Conservation (phyloP, 2,797 vertebrate species). For the Chelon auratus region DNA sequence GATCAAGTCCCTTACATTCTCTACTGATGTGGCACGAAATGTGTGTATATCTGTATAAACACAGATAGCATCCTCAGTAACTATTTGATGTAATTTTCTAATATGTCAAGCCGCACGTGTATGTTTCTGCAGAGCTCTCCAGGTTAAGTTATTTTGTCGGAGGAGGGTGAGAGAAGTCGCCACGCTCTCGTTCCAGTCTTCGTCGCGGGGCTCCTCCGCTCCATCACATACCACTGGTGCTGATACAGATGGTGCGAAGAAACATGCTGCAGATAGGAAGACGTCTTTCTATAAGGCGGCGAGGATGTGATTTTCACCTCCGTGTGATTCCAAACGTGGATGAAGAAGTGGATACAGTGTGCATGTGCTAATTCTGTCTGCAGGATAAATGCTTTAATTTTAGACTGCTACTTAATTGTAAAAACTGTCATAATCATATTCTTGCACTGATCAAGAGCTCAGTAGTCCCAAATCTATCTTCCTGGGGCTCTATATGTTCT, state of each 20-base stretch:
- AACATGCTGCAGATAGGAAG: constrained; percentile 32
- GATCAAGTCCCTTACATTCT: constrained; percentile 25
- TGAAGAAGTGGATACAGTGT: background rate
- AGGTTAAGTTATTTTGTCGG: constrained; percentile 9
- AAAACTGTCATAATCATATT: background rate
- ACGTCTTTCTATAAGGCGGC: background rate
- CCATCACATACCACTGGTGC: constrained; percentile 38
- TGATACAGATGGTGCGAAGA: constrained; percentile 54
- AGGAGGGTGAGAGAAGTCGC: constrained; percentile 21
- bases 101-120: background rate
- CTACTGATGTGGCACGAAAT: no score
- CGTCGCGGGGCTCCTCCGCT: constrained; percentile 43
- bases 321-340: background rate
- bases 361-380: background rate
- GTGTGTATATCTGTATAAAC: no score
- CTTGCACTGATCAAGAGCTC: background rate
- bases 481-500: no score
- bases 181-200: constrained; percentile 50
- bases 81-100: constrained; percentile 30
- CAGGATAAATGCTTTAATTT: background rate
- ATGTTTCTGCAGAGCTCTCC: constrained; percentile 10
- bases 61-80: no score
- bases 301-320: constrained; percentile 22
- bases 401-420: background rate
- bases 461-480: background rate